A percentile compares a stretch with the other conserved stretches of the same genome.
These are phyloP conservation scores for Scolopax mira DNA, from an alignment of 2,113 vertebrate species.

Conservation along the genomic window DNA sequence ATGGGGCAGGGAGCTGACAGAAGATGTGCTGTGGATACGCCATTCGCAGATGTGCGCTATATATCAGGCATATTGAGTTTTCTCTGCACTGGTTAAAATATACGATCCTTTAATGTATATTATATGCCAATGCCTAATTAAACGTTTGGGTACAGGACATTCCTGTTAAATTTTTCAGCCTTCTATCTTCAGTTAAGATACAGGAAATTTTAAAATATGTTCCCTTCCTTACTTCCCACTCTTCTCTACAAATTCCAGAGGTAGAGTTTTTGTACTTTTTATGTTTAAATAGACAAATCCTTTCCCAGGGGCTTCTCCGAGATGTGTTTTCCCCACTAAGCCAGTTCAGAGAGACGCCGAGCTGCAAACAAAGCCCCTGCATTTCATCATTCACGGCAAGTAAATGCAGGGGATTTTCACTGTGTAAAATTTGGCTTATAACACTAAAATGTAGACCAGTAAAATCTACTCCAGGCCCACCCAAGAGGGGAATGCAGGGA, in stretches of 20 bases:
- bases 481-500: neutral
- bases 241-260: neutral
- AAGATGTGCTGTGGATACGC: neutral
- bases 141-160: neutral
- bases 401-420: neutral
- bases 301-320: fast-evolving
- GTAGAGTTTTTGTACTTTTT: neutral
- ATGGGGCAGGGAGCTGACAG: neutral
- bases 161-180: neutral
- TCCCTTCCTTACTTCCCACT: neutral
- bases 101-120: neutral
- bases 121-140: neutral
- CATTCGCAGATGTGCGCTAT: neutral
- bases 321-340: neutral
- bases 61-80: neutral
- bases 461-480: neutral
- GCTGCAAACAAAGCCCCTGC: neutral
- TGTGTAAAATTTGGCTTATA: neutral
- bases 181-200: neutral
- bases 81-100: neutral
- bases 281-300: neutral
- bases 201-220: neutral
- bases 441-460: neutral
- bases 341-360: neutral
- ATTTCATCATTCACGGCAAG: neutral